Base-by-base conservation (phyloP, 2,888 invertebrate species). In the Drosophila borealis region DNA sequence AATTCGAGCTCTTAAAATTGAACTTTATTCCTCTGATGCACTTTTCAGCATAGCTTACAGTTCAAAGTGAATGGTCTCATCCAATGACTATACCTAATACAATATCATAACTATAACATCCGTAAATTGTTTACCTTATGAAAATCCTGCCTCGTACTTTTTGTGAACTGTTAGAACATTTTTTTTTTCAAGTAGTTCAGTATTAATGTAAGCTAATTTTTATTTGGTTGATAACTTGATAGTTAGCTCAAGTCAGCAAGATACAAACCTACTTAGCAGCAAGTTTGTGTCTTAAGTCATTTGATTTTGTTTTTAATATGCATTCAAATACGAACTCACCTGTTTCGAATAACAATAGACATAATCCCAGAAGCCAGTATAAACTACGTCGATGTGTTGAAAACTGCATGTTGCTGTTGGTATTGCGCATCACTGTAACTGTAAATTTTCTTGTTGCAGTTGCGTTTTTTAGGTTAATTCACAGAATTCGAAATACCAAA, bases 291-390 rank as follows among this genome's bases (percentile, higher is more conserved):
- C 66, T 57, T 59, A 67, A 72, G 74, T 69, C 61, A 72, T 67
- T 78, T 66, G 61, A 65, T 67, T 65, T 73, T 66, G 4, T 17
- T 53, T 54, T 54, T 29, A 51, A 34, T 17, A 49, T 53, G 19
- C 59, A 49, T 33, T 55, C 33, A 65, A 60, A 54, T 21, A 29
- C 21, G 29, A 56, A 80, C 91, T 90, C 71, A 92, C 92, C 92
- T 91, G 91, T 87, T 89, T 89, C 84, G 57, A 90, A 75, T 80
- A 91, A 81, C 71, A 91, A 80, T 74, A 89, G 85, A 68, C 90
- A 84, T 89, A 92, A 89, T 91, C 92, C 92, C 88, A 91, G 80
- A 82, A 88, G 83, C 88, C 90, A 91, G 75, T 90, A 82, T 70
- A 90, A 85, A 67, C 79, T 76, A 78, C 85, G 78, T 82, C 89